Conservation (phyloP, 1,140 invertebrate genomes). For the Rhagoletis zephyria region DNA sequence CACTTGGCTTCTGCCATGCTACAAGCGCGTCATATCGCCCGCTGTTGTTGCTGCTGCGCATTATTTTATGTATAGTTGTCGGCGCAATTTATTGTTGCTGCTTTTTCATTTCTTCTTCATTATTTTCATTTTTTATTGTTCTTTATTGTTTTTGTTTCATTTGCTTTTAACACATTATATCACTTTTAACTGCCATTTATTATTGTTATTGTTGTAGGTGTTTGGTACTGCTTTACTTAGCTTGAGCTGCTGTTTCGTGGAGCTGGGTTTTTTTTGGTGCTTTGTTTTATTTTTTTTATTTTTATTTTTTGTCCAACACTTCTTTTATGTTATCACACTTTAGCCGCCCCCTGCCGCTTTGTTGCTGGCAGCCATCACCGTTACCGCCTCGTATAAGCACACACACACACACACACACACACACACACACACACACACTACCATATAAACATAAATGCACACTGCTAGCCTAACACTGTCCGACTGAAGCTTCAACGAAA, state of each 20-base stretch:
- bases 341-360: neutral
- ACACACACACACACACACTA: neutral
- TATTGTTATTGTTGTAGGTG: slow-evolving; percentile 25
- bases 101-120: neutral
- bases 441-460: neutral
- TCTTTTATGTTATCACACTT: slow-evolving; percentile 9
- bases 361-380: neutral
- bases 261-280: neutral
- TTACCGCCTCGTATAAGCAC: neutral
- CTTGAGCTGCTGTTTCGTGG: neutral
- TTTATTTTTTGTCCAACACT: neutral
- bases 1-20: neutral
- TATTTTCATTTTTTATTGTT: neutral
- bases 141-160: neutral
- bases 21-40: neutral
- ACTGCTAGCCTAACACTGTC: neutral
- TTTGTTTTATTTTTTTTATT: slow-evolving; percentile 3
- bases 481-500: neutral
- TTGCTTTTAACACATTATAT: slow-evolving; percentile 37
- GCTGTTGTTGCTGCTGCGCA: neutral
- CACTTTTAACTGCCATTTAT: slow-evolving; percentile 29
- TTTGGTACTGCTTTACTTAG: neutral
- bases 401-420: neutral
- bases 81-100: slow-evolving; percentile 35
- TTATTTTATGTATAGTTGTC: slow-evolving; percentile 43